Evolutionary conservation across 2,888 invertebrate species (phyloP).

Genomic region (Latrodectus hesperus): DNA sequence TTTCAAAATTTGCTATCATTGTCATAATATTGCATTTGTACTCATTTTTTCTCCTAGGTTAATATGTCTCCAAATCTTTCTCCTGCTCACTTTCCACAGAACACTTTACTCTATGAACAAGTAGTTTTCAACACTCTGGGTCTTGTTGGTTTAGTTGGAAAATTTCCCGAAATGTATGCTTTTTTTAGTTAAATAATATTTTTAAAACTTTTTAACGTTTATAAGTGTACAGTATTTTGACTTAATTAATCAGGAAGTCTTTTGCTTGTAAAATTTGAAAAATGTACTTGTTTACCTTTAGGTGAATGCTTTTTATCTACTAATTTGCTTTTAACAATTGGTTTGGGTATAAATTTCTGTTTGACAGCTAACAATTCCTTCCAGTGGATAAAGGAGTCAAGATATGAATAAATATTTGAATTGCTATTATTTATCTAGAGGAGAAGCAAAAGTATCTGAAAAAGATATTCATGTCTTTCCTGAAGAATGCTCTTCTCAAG

Average conservation of each 20-base stretch:
- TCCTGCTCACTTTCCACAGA: slow-evolving; percentile 92
- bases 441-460: slow-evolving; percentile 74
- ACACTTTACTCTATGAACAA: slow-evolving; percentile 90
- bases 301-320: background rate
- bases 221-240: background rate
- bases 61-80: slow-evolving; percentile 99
- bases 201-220: background rate
- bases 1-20: too few relatives aligned
- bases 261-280: background rate
- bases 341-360: background rate
- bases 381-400: background rate
- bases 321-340: slow-evolving; percentile 3
- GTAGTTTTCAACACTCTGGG: slow-evolving; percentile 88
- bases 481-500: slow-evolving; percentile 51
- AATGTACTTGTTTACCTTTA: background rate
- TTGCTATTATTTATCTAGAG: slow-evolving; percentile 70
- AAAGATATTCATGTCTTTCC: slow-evolving; percentile 62
- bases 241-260: background rate
- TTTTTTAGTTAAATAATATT: slow-evolving; percentile 31
- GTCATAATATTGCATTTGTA: too few relatives aligned
- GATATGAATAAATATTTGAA: background rate
- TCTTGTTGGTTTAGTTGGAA: slow-evolving; percentile 82
- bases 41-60: slow-evolving; percentile 78
- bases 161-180: slow-evolving; percentile 42
- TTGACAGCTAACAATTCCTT: background rate